A percentile compares a stretch with the other conserved stretches of the same genome.
Conservation (phyloP, 2,113 vertebrate genomes). For the Silurus meridionalis region DNA sequence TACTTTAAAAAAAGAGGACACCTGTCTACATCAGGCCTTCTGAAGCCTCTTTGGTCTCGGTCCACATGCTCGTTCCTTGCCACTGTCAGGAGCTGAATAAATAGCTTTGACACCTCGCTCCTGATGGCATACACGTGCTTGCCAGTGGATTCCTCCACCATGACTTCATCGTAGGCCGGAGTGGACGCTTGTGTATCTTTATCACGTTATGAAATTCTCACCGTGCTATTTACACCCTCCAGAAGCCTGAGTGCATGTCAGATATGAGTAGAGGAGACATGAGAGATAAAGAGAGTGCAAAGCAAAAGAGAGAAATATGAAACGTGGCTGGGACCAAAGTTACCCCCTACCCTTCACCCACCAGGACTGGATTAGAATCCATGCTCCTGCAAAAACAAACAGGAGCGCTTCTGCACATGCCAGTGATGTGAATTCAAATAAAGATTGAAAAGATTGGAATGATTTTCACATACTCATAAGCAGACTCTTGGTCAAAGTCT, state of each 20-base stretch:
- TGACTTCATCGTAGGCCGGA: constrained; percentile 74
- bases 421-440: background rate
- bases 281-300: constrained; percentile 9
- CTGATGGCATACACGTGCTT: constrained; percentile 46
- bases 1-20: background rate
- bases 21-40: constrained; percentile 17
- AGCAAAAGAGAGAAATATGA: background rate
- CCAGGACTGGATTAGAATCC: background rate
- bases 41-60: constrained; percentile 11
- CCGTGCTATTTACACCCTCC: constrained; percentile 74
- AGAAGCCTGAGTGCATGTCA: constrained; percentile 66
- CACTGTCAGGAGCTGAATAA: constrained; percentile 52
- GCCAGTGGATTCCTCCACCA: constrained; percentile 71
- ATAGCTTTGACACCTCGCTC: constrained; percentile 51
- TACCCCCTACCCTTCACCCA: background rate
- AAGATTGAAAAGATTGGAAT: background rate
- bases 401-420: background rate
- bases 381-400: constrained; percentile 3
- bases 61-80: constrained; percentile 36
- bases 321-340: background rate
- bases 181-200: constrained; percentile 77
- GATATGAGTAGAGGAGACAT: constrained; percentile 35
- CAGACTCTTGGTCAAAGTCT: constrained; percentile 13
- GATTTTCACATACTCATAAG: background rate
- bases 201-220: constrained; percentile 79